Evolutionary conservation across 1,140 invertebrate genomes (phyloP).

Genomic region (Periplaneta americana): DNA sequence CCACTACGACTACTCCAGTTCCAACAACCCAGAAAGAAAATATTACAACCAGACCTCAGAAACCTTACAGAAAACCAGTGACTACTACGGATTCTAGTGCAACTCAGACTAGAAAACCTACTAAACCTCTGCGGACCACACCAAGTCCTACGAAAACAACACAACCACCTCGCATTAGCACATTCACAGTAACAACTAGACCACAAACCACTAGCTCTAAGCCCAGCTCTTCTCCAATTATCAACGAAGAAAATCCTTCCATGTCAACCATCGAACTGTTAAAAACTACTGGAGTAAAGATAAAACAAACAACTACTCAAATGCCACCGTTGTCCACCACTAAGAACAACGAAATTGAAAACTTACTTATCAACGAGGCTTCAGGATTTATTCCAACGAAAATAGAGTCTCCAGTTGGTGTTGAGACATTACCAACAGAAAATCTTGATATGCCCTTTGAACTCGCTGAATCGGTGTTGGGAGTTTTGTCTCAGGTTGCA

Average conservation of each 20-base stretch:
- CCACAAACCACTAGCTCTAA: neutral
- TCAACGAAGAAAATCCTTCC: neutral
- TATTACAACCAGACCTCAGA: no score
- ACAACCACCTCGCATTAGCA: neutral
- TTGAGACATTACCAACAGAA: neutral
- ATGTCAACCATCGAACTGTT: neutral
- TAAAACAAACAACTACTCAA: neutral
- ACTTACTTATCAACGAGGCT: neutral
- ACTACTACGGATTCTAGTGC: neutral
- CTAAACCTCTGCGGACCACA: neutral
- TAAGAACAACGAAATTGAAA: neutral
- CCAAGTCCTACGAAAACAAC: neutral
- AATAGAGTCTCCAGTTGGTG: neutral
- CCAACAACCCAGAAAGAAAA: no score
- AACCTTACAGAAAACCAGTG: neutral
- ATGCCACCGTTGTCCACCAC: neutral
- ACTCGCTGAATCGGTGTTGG: slow-evolving; percentile 35
- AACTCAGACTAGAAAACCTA: neutral
- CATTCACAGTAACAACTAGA: no score
- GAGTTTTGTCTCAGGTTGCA: slow-evolving; percentile 36
- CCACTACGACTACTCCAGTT: neutral
- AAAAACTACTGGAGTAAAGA: neutral
- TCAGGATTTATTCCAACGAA: neutral
- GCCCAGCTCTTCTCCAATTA: neutral
- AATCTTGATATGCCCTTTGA: slow-evolving; percentile 30